A percentile compares a stretch with the other conserved stretches of the same genome.
Conservation (phyloP, 2,113 vertebrate genomes). For the Lutjanus erythropterus region DNA sequence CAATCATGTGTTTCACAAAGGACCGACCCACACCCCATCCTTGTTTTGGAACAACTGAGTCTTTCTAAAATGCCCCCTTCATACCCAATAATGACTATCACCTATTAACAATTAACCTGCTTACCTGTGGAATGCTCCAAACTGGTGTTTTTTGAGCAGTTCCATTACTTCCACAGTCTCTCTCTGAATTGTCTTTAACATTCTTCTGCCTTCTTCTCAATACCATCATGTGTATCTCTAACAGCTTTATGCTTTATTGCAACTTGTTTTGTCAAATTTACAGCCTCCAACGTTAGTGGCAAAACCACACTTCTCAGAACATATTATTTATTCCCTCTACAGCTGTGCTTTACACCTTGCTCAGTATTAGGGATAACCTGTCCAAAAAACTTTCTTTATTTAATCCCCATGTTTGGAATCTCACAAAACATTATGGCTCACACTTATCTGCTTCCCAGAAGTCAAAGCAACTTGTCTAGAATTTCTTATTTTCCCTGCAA, state of each 20-base stretch:
- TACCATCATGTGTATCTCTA: background rate
- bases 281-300: background rate
- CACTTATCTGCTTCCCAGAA: conserved; percentile 59
- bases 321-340: conserved; percentile 26
- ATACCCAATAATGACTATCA: too few relatives aligned
- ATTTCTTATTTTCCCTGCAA: conserved; percentile 62
- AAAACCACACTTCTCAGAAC: conserved; percentile 14
- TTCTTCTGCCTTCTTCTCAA: background rate
- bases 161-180: too few relatives aligned
- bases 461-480: conserved; percentile 50
- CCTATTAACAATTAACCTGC: too few relatives aligned
- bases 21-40: too few relatives aligned
- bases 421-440: conserved; percentile 28
- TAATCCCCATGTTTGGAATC: conserved; percentile 19
- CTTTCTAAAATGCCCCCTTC: too few relatives aligned
- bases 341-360: conserved; percentile 23
- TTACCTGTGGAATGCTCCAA: too few relatives aligned
- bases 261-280: background rate
- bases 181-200: background rate
- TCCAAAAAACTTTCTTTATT: conserved; percentile 25
- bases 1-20: too few relatives aligned
- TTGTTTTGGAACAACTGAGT: too few relatives aligned
- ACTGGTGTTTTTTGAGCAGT: too few relatives aligned
- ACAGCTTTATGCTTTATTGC: conserved; percentile 6
- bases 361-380: background rate